These are phyloP conservation scores for Imbricaverruca yamaguchii DNA, from an alignment of 2,888 invertebrate species.

Conservation along the genomic window DNA sequence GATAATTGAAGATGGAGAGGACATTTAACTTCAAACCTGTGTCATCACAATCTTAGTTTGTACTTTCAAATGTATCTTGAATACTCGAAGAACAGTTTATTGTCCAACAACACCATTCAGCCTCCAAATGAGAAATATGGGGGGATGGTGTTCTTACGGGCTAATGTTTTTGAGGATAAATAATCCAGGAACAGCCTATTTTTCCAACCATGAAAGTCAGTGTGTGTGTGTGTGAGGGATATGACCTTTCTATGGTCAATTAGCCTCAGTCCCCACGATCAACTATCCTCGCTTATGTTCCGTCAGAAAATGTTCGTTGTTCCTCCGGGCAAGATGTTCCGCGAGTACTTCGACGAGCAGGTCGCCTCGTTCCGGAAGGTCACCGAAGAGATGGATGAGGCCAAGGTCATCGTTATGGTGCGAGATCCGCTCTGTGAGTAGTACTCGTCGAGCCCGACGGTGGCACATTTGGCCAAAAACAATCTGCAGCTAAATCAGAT, in stretches of 20 bases:
- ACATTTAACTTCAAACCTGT: too few species aligned
- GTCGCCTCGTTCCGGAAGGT: neutral
- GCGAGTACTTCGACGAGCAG: slow-evolving; percentile 17
- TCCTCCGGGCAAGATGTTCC: slow-evolving; percentile 5
- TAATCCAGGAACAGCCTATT: too few species aligned
- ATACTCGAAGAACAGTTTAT: too few species aligned
- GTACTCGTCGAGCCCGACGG: too few species aligned
- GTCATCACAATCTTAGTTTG: too few species aligned
- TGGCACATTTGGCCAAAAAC: too few species aligned
- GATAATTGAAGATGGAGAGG: too few species aligned
- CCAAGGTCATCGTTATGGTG: neutral
- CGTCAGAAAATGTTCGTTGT: slow-evolving; percentile 9
- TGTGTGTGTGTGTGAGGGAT: neutral
- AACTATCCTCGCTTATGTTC: neutral
- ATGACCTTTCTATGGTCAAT: neutral
- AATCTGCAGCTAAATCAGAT: too few species aligned
- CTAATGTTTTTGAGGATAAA: too few species aligned
- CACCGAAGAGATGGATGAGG: neutral
- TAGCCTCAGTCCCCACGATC: neutral
- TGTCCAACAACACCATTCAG: too few species aligned
- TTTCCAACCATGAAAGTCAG: neutral
- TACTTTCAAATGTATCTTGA: too few species aligned
- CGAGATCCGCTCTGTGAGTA: slow-evolving; percentile 19
- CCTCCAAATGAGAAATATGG: neutral
- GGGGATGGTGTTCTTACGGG: neutral